Conservation (phyloP, 2,113 vertebrate genomes). For the Uria aalge region DNA sequence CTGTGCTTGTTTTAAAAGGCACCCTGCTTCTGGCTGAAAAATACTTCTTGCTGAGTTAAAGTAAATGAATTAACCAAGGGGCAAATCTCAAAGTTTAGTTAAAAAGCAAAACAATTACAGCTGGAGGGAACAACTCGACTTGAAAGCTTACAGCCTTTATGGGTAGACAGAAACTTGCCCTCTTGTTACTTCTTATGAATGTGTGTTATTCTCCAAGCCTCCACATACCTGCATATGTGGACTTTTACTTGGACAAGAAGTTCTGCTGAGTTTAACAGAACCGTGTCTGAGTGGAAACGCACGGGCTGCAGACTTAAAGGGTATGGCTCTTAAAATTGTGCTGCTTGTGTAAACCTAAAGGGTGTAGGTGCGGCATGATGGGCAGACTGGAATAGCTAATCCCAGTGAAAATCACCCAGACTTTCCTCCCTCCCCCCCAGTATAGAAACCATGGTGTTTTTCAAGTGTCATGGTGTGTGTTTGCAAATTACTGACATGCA, state of each 20-base stretch:
- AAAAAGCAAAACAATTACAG: background rate
- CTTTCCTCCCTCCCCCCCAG: background rate
- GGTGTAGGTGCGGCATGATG: accelerated
- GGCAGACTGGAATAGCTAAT: background rate
- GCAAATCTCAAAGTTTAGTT: constrained; percentile 16
- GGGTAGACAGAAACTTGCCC: background rate
- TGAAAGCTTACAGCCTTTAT: background rate
- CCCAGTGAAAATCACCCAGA: background rate
- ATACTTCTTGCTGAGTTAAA: constrained; percentile 28
- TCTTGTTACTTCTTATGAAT: background rate
- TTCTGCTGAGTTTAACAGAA: background rate
- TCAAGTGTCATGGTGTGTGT: background rate
- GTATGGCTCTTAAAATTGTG: background rate
- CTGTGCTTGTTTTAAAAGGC: constrained; percentile 63
- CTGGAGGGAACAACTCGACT: background rate
- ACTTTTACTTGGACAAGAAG: background rate
- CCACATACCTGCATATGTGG: background rate
- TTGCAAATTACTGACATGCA: background rate
- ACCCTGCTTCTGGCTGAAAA: constrained; percentile 51
- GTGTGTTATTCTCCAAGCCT: background rate
- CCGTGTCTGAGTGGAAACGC: background rate
- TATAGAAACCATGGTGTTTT: background rate
- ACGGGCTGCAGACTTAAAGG: background rate
- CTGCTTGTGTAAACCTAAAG: background rate
- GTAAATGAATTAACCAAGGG: constrained; percentile 29